Percentiles rank a stretch among this genome's conserved stretches.
phyloP scores from a whole-genome alignment of 1,140 invertebrate species.

The Caenorhabditis remanei region DNA sequence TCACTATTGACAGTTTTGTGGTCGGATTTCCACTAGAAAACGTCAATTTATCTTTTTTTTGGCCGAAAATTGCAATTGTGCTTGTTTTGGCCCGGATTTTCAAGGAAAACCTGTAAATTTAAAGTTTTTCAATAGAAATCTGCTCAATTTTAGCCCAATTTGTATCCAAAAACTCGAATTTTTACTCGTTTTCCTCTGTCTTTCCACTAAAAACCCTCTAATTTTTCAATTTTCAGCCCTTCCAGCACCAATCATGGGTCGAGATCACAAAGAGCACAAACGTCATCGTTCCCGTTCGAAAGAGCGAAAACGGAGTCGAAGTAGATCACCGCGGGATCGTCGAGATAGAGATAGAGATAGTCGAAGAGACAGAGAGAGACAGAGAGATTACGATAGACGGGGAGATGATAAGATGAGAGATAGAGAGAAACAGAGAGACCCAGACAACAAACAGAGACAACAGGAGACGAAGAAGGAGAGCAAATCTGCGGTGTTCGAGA shows the following conservation, averaged over 20 bases:
- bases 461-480: neutral
- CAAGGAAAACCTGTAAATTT: no score
- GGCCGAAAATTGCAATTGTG: no score
- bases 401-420: conserved; percentile 56
- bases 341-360: conserved; percentile 47
- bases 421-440: conserved; percentile 83
- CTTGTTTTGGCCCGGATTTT: no score
- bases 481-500: conserved; percentile 22
- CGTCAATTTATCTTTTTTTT: no score
- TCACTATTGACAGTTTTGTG: no score
- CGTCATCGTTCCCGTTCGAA: conserved; percentile 36
- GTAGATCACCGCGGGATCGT: neutral
- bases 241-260: neutral
- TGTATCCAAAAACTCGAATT: neutral
- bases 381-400: neutral
- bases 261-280: conserved; percentile 7
- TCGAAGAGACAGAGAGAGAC: neutral
- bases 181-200: neutral
- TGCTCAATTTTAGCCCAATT: neutral
- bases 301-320: conserved; percentile 25
- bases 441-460: neutral
- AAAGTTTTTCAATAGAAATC: no score
- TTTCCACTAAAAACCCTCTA: neutral
- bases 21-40: no score
- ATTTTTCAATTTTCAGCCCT: neutral